A percentile compares a stretch with the other conserved stretches of the same genome.
Evolutionary conservation across 2,888 invertebrate species (phyloP).

Genomic region (Dicyrtomina minuta): DNA sequence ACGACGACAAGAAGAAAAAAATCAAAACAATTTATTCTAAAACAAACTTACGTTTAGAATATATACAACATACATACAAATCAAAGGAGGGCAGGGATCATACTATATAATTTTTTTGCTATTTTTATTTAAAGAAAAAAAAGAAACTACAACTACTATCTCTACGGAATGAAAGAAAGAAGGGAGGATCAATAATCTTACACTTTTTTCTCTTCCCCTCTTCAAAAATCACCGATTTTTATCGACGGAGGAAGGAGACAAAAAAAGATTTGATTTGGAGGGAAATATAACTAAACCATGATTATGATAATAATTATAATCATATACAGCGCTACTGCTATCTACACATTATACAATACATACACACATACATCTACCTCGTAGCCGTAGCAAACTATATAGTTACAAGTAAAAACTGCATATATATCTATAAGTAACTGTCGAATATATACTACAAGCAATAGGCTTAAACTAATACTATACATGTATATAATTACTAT

Average conservation of each 20-base stretch:
- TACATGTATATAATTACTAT: too few relatives aligned
- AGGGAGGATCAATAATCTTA: background rate
- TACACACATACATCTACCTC: too few relatives aligned
- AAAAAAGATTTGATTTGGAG: constrained; percentile 1
- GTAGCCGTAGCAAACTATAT: too few relatives aligned
- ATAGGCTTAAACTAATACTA: too few relatives aligned
- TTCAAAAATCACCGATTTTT: background rate
- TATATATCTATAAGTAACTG: too few relatives aligned
- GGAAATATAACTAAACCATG: background rate
- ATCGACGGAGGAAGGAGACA: background rate
- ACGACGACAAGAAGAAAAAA: constrained; percentile 8
- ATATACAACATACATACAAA: constrained; percentile 31
- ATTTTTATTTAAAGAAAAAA: constrained; percentile 37
- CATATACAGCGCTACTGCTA: too few relatives aligned
- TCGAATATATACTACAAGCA: too few relatives aligned
- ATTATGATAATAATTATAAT: too few relatives aligned
- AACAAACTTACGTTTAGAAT: constrained; percentile 25
- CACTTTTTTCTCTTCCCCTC: background rate
- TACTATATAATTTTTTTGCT: constrained; percentile 28
- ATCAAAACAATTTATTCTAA: constrained; percentile 19
- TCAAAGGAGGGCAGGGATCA: constrained; percentile 42
- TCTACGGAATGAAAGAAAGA: background rate
- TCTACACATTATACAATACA: too few relatives aligned
- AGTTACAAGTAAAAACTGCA: too few relatives aligned
- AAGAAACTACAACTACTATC: too few relatives aligned